Base-by-base conservation (phyloP, 2,113 vertebrate species). In the Podilymbus podiceps region DNA sequence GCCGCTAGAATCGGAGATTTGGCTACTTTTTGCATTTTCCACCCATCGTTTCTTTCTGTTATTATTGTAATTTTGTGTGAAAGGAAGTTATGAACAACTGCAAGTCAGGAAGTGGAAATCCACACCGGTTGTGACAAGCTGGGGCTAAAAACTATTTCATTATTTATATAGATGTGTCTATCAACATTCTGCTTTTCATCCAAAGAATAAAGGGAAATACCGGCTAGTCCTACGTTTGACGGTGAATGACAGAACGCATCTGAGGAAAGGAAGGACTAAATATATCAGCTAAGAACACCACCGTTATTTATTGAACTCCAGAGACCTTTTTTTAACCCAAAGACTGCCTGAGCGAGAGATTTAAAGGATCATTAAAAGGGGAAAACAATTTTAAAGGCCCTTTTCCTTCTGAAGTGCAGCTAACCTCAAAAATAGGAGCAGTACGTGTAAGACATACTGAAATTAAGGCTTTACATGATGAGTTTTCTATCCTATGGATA, bases 401-500 rank as follows among this genome's bases (percentile, higher is more conserved):
- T 75, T 78, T 85, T 85, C 95, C 96, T 92, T 93, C 94, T 80
- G 95, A 97, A 94, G 96, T 87, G 90, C 97, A 89, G 92, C 96
- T 85, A 69, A 97, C 88, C 95, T 96, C 93, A 83, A 93, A 42
- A 94, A 94, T 90, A 96, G 93, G 96, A 97, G 97, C 83, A 91
- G 83, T 81, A 35, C 92, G 88, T 15, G 14, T 27, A 47, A 77
- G 59, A 84, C 72, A 93, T 50, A 92, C 18, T 95, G 62, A n/a
- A n/a, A 35, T 58, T 27, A 25, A 90, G 95, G 88, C 95, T 91
- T 79, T 56, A 50, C 88, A 5, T 15, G 46, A 88, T 63, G 94
- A 92, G 50, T 94, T 79, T 93, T 98, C 97, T 98, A 95, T 97
- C 97, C 98, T 97, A 98, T 98, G 98, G 98, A 98, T 98, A 97